Evolutionary conservation across 2,888 invertebrate genomes (phyloP).

Genomic region (Hirudinaria manillensis): DNA sequence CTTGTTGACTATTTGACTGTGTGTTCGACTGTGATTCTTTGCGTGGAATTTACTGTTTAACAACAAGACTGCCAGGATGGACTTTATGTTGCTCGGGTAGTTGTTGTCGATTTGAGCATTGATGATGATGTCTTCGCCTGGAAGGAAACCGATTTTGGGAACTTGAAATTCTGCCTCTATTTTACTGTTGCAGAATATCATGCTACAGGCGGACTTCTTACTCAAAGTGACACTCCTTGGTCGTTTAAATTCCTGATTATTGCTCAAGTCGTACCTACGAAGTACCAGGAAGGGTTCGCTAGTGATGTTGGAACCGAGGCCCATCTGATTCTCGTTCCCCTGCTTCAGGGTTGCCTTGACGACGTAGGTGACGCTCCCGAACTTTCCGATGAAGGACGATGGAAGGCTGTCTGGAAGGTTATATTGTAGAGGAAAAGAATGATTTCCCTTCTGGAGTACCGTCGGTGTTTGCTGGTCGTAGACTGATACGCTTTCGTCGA

Average conservation of each 20-base stretch:
- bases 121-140: slow-evolving; percentile 51
- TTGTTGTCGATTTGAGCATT: slow-evolving; percentile 49
- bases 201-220: slow-evolving; percentile 43
- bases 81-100: slow-evolving; percentile 42
- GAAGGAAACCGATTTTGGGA: slow-evolving; percentile 47
- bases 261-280: slow-evolving; percentile 37
- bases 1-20: slow-evolving; percentile 48
- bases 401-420: slow-evolving; percentile 49
- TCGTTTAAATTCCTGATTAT: slow-evolving; percentile 35
- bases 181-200: slow-evolving; percentile 46
- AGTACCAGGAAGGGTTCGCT: slow-evolving; percentile 52
- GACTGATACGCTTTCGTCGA: slow-evolving; percentile 45
- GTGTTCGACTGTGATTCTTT: slow-evolving; percentile 42
- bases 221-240: slow-evolving; percentile 36
- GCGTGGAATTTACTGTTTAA: slow-evolving; percentile 50
- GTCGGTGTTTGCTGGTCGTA: slow-evolving; percentile 32
- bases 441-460: slow-evolving; percentile 43
- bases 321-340: slow-evolving; percentile 42
- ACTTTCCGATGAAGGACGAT: slow-evolving; percentile 53
- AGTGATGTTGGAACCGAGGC: slow-evolving; percentile 48
- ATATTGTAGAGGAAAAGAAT: slow-evolving; percentile 50
- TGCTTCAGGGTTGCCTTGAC: slow-evolving; percentile 49
- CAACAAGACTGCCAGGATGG: slow-evolving; percentile 43
- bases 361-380: slow-evolving; percentile 53
- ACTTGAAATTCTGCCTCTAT: slow-evolving; percentile 41